Evolutionary conservation across 2,888 invertebrate genomes (phyloP).

Genomic region (Hylaea fasciaria): DNA sequence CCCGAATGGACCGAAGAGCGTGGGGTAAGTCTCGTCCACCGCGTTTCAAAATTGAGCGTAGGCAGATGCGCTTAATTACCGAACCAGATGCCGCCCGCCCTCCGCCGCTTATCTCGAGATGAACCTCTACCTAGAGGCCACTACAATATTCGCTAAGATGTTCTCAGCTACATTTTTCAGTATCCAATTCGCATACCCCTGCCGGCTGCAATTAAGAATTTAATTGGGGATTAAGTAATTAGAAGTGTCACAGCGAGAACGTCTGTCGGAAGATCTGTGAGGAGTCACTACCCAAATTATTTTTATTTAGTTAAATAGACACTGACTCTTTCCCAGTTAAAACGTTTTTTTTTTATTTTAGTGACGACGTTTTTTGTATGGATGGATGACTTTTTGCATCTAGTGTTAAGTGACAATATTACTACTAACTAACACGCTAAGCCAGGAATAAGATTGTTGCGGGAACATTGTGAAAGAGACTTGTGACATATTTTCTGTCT

Average conservation of each 20-base stretch:
- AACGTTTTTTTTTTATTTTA: no score
- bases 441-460: no score
- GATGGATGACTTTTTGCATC: no score
- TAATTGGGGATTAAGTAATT: constrained; percentile 64
- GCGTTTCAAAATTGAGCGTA: constrained; percentile 84
- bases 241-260: constrained; percentile 57
- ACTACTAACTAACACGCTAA: no score
- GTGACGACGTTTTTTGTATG: no score
- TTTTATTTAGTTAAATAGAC: constrained; percentile 45
- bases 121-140: constrained; percentile 70
- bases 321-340: constrained; percentile 25
- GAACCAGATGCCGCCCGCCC: constrained; percentile 75
- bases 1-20: constrained; percentile 80
- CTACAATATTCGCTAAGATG: constrained; percentile 69
- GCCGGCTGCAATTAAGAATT: constrained; percentile 60
- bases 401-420: no score
- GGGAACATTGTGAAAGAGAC: no score
- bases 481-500: no score
- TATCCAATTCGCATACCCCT: constrained; percentile 59
- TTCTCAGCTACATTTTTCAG: constrained; percentile 67
- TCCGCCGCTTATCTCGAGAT: constrained; percentile 73
- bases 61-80: constrained; percentile 85
- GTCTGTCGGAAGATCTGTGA: constrained; percentile 48
- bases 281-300: constrained; percentile 47
- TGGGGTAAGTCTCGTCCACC: constrained; percentile 79